These are phyloP conservation scores for Pseudomyrmex concolor DNA, from an alignment of 1,140 invertebrate species.

Conservation along the genomic window DNA sequence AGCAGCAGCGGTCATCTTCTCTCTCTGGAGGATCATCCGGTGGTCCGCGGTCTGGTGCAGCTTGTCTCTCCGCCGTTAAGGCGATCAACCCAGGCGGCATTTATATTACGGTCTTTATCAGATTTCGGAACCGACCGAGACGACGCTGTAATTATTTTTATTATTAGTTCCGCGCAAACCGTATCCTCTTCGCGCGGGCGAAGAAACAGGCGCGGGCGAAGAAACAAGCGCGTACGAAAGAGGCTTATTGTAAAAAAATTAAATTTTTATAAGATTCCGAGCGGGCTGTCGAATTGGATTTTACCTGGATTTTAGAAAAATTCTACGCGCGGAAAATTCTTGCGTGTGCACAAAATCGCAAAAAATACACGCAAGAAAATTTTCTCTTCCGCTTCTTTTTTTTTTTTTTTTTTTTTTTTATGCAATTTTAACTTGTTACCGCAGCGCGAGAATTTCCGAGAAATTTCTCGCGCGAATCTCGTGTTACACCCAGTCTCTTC, in stretches of 20 bases:
- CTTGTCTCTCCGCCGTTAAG: constrained; percentile 54
- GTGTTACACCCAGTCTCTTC: background rate
- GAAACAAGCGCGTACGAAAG: constrained; percentile 29
- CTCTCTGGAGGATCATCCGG: constrained; percentile 66
- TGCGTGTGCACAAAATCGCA: too few relatives aligned
- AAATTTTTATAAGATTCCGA: too few relatives aligned
- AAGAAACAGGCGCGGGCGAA: constrained; percentile 7
- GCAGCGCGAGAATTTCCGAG: background rate
- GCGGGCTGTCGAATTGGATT: too few relatives aligned
- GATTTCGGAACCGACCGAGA: constrained; percentile 68
- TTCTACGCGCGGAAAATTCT: too few relatives aligned
- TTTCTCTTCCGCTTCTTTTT: too few relatives aligned
- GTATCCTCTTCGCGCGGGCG: constrained; percentile 16
- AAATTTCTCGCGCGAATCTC: constrained; percentile 12
- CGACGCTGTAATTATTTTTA: constrained; percentile 76
- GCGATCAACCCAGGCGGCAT: constrained; percentile 65
- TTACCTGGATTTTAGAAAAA: too few relatives aligned
- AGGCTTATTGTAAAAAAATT: background rate
- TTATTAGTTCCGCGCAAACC: constrained; percentile 67
- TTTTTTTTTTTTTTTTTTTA: too few relatives aligned
- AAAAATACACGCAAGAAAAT: too few relatives aligned
- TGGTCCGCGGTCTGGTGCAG: constrained; percentile 49
- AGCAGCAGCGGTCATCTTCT: constrained; percentile 18
- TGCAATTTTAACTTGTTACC: background rate
- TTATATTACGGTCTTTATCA: constrained; percentile 76